A percentile compares a stretch with the other conserved stretches of the same genome.
Conservation (phyloP, 1,140 invertebrate genomes). For the Macrotrachela quadricornifera region DNA sequence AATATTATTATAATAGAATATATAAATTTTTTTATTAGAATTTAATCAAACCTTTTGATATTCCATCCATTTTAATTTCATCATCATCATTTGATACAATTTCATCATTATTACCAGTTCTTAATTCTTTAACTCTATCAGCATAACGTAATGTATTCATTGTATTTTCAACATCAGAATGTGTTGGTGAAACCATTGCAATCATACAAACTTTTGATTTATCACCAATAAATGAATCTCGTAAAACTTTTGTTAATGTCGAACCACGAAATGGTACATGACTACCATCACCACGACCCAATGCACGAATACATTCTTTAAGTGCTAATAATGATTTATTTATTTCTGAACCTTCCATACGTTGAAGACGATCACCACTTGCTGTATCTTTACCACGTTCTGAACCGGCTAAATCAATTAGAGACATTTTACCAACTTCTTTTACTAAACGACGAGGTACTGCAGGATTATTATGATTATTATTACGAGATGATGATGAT, state of each 20-base stretch:
- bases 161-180: conserved; percentile 83
- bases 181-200: conserved; percentile 84
- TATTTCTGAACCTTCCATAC: conserved; percentile 95
- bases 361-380: conserved; percentile 73
- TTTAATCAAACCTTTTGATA: no score
- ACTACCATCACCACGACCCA: conserved; percentile 46
- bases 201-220: conserved; percentile 98
- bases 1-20: no score
- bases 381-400: conserved; percentile 90
- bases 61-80: no score
- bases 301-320: conserved; percentile 88
- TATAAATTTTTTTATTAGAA: no score
- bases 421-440: conserved; percentile 43
- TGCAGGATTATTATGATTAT: no score
- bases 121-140: conserved; percentile 34
- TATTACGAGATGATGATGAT: neutral
- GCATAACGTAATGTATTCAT: conserved; percentile 90
- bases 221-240: conserved; percentile 95
- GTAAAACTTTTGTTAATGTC: conserved; percentile 83
- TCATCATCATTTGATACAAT: neutral
- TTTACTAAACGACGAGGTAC: neutral
- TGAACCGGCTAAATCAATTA: conserved; percentile 66
- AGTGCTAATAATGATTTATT: conserved; percentile 87
- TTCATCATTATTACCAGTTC: neutral
- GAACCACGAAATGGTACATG: conserved; percentile 90